A percentile compares a stretch with the other conserved stretches of the same genome.
Evolutionary conservation across 2,888 invertebrate genomes (phyloP).

Genomic region (Troides helena): DNA sequence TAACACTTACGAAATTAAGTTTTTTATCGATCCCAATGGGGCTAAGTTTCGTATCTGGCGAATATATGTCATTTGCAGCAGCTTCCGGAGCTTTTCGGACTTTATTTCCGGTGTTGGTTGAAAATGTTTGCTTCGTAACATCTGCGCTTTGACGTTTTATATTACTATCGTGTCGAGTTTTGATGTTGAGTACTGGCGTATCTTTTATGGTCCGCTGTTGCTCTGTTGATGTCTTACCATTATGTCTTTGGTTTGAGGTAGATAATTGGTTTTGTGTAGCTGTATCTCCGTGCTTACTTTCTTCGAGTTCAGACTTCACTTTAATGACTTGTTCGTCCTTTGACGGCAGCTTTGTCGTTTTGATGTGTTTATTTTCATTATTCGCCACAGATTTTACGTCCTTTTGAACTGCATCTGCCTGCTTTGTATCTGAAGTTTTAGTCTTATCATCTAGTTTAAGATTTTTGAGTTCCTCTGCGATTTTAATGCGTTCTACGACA

Average conservation of each 20-base stretch:
- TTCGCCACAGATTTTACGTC: too few relatives aligned
- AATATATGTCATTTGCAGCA: background rate
- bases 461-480: conserved; percentile 9
- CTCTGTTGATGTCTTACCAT: background rate
- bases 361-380: too few relatives aligned
- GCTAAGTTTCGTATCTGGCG: conserved; percentile 3
- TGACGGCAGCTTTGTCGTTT: too few relatives aligned
- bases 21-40: background rate
- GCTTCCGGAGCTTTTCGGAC: background rate
- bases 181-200: too few relatives aligned
- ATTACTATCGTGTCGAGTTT: too few relatives aligned
- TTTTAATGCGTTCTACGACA: conserved; percentile 15
- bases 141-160: too few relatives aligned
- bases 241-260: background rate
- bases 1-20: conserved; percentile 7
- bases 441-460: background rate
- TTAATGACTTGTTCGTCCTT: too few relatives aligned
- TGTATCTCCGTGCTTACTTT: too few relatives aligned
- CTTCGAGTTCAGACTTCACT: too few relatives aligned
- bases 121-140: too few relatives aligned
- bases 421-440: background rate
- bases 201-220: too few relatives aligned
- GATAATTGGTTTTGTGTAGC: background rate
- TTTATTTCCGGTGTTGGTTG: too few relatives aligned
- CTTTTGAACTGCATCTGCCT: background rate